These are phyloP conservation scores for Aphelenchoides fujianensis DNA, from an alignment of 1,140 invertebrate genomes.

Conservation along the genomic window DNA sequence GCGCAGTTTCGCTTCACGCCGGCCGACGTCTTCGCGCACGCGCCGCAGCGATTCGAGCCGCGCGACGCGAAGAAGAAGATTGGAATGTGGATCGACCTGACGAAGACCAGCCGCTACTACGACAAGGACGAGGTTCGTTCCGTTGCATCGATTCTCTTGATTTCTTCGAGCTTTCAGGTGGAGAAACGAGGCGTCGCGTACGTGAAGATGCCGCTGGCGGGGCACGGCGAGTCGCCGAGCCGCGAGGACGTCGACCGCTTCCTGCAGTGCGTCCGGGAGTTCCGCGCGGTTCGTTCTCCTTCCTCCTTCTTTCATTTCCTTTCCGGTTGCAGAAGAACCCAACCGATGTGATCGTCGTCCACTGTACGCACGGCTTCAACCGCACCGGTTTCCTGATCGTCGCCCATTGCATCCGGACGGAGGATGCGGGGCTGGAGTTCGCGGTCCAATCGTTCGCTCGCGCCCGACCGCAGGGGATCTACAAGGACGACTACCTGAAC, in stretches of 20 bases:
- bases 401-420: slow-evolving; percentile 80
- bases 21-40: slow-evolving; percentile 36
- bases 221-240: slow-evolving; percentile 61
- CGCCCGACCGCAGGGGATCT: slow-evolving; percentile 70
- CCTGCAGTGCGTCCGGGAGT: slow-evolving; percentile 57
- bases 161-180: slow-evolving; percentile 39
- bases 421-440: slow-evolving; percentile 74
- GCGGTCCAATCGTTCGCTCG: slow-evolving; percentile 75
- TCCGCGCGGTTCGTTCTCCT: slow-evolving; percentile 37
- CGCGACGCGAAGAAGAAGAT: slow-evolving; percentile 78
- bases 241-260: slow-evolving; percentile 61
- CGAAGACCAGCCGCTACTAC: slow-evolving; percentile 90
- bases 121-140: slow-evolving; percentile 75
- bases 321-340: slow-evolving; percentile 37
- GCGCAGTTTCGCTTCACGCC: slow-evolving; percentile 49
- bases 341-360: slow-evolving; percentile 70
- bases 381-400: slow-evolving; percentile 88
- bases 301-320: not conserved
- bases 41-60: slow-evolving; percentile 16
- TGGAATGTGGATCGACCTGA: slow-evolving; percentile 92
- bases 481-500: slow-evolving; percentile 71
- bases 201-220: slow-evolving; percentile 69
- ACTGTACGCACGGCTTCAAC: slow-evolving; percentile 99
- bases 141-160: slow-evolving; percentile 78
- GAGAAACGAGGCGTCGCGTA: slow-evolving; percentile 69